phyloP scores from a whole-genome alignment of 92 coral and sea anemone genomes.

The Blastomussa wellsi region DNA sequence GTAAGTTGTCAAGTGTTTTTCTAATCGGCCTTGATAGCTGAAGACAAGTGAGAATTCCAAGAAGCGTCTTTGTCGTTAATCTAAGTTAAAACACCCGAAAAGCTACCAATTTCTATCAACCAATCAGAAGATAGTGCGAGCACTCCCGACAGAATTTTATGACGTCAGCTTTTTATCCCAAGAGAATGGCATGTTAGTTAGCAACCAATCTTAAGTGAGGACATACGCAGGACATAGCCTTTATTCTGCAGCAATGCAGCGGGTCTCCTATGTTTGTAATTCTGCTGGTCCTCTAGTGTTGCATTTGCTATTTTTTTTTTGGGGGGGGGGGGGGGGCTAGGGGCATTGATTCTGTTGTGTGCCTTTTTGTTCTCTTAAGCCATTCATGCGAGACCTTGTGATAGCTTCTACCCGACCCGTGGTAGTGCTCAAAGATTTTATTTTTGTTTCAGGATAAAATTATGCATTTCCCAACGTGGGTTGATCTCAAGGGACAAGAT shows the following conservation, averaged over 20 bases:
- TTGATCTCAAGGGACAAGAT: slow-evolving; percentile 95
- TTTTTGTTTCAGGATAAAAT: slow-evolving; percentile 71
- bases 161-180: not conserved
- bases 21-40: not conserved
- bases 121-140: not conserved
- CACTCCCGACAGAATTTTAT: not conserved
- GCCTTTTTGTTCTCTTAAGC: too few relatives aligned
- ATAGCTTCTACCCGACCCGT: too few relatives aligned
- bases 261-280: too few relatives aligned
- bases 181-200: not conserved
- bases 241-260: not conserved
- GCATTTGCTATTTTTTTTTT: too few relatives aligned
- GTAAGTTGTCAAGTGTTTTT: slow-evolving; percentile 52
- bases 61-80: not conserved
- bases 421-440: too few relatives aligned
- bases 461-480: slow-evolving; percentile 99
- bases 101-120: not conserved
- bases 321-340: too few relatives aligned
- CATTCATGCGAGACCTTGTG: not conserved
- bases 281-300: too few relatives aligned
- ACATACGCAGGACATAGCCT: not conserved
- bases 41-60: not conserved
- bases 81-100: not conserved
- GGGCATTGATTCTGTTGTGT: too few relatives aligned
- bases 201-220: not conserved